These are phyloP conservation scores for Phaethornis superciliosus DNA, from an alignment of 2,113 vertebrate species.

Conservation along the genomic window DNA sequence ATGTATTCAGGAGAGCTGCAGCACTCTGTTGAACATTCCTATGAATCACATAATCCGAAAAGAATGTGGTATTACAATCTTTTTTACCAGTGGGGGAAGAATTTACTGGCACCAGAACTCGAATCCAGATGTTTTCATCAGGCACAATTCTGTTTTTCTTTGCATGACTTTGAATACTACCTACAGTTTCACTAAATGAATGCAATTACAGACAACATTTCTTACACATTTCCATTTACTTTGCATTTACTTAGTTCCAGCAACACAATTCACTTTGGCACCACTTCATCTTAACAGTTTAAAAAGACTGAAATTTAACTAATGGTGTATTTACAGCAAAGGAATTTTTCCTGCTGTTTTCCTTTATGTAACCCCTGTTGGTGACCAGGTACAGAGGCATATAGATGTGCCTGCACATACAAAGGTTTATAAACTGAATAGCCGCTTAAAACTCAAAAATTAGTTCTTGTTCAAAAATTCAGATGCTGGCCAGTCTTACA, in stretches of 20 bases:
- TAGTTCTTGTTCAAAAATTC: not conserved
- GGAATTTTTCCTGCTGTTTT: not conserved
- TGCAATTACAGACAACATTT: slow-evolving; percentile 36
- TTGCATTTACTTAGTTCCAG: slow-evolving; percentile 36
- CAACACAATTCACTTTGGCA: slow-evolving; percentile 11
- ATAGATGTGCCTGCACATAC: not conserved
- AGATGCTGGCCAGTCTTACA: not conserved
- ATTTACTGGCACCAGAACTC: slow-evolving; percentile 65
- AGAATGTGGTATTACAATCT: slow-evolving; percentile 61
- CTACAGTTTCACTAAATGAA: slow-evolving; percentile 45
- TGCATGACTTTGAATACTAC: slow-evolving; percentile 27
- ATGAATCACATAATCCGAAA: slow-evolving; percentile 37
- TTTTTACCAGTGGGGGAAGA: slow-evolving; percentile 50
- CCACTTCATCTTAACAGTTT: not conserved
- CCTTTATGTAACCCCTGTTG: not conserved
- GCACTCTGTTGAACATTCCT: slow-evolving; percentile 44
- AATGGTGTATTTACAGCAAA: not conserved
- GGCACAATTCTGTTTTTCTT: slow-evolving; percentile 52
- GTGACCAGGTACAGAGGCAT: not conserved
- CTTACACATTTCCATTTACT: slow-evolving; percentile 32
- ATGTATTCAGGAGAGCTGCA: slow-evolving; percentile 17
- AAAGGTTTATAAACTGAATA: not conserved
- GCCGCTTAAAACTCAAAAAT: not conserved
- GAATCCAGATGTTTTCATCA: slow-evolving; percentile 71
- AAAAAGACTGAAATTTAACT: slow-evolving; percentile 10